phyloP scores from a whole-genome alignment of 2,113 vertebrate genomes.

The Seriola aureovittata region DNA sequence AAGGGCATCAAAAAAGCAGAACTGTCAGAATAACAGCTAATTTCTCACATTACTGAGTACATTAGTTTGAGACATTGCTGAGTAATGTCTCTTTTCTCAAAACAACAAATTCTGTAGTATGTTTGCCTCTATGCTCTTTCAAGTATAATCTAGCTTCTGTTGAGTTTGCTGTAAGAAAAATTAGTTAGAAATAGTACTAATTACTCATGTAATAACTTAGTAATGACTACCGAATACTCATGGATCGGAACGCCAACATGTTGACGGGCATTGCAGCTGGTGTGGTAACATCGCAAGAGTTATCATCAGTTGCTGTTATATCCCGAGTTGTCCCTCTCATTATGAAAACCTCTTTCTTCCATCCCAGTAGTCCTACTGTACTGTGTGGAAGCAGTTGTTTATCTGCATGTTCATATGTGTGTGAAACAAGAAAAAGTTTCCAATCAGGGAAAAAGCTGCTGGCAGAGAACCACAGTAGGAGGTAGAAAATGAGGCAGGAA shows the following conservation, averaged over 20 bases:
- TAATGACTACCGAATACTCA: too few relatives aligned
- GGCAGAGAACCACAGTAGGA: constrained; percentile 11
- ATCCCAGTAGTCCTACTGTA: neutral
- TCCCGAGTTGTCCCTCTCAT: neutral
- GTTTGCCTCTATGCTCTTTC: too few relatives aligned
- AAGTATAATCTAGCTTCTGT: neutral
- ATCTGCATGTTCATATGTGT: constrained; percentile 9
- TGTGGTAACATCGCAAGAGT: too few relatives aligned
- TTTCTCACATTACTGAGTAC: neutral
- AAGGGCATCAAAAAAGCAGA: constrained; percentile 1
- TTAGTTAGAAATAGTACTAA: neutral
- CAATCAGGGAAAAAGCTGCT: constrained; percentile 18
- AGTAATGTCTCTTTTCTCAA: neutral
- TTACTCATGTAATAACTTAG: too few relatives aligned
- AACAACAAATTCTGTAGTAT: neutral
- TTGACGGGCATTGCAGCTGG: too few relatives aligned
- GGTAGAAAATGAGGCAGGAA: constrained; percentile 10
- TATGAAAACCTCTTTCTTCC: constrained; percentile 31
- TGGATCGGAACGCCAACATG: too few relatives aligned
- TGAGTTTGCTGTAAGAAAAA: neutral
- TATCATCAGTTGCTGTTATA: constrained; percentile 24
- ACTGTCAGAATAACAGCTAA: neutral
- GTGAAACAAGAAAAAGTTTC: constrained; percentile 18
- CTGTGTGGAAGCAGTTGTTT: constrained; percentile 30
- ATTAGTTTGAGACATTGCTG: too few relatives aligned